Percentiles rank a stretch among this genome's conserved stretches.
phyloP scores from a whole-genome alignment of 2,113 vertebrate species.

The Burhinus bistriatus region DNA sequence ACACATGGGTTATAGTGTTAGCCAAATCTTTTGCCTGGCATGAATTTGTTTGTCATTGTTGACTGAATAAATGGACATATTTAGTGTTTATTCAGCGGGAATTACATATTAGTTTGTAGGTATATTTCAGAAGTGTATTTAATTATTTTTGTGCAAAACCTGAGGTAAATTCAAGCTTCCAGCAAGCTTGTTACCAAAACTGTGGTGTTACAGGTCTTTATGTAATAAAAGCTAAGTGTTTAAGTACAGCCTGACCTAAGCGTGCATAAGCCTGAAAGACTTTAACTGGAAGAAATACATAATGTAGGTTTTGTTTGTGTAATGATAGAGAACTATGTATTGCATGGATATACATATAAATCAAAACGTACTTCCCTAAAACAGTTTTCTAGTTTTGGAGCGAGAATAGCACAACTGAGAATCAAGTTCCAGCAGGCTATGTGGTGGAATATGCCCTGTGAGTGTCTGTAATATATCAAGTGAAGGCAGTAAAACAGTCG shows the following conservation, averaged over 20 bases:
- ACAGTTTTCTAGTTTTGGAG: not conserved
- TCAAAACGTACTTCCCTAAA: not conserved
- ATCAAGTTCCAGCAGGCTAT: not conserved
- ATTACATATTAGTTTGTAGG: accelerated
- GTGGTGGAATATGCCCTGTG: not conserved
- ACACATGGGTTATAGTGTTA: not conserved
- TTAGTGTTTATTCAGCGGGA: not conserved
- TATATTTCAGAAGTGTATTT: not conserved
- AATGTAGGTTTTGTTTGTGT: not conserved
- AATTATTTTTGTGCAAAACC: not conserved
- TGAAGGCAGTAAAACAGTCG: not conserved
- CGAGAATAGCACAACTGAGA: not conserved
- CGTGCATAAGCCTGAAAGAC: not conserved
- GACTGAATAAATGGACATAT: not conserved
- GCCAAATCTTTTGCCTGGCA: not conserved
- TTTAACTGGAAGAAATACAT: not conserved
- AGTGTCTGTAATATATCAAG: not conserved
- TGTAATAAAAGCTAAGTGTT: not conserved
- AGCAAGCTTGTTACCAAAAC: not conserved
- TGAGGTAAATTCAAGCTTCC: not conserved
- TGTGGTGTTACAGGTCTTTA: not conserved
- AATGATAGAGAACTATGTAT: not conserved
- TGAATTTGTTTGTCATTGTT: not conserved
- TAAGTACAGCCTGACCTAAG: not conserved
- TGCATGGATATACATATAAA: not conserved